phyloP scores from a whole-genome alignment of 1,140 invertebrate genomes.

The Achroia grisella region DNA sequence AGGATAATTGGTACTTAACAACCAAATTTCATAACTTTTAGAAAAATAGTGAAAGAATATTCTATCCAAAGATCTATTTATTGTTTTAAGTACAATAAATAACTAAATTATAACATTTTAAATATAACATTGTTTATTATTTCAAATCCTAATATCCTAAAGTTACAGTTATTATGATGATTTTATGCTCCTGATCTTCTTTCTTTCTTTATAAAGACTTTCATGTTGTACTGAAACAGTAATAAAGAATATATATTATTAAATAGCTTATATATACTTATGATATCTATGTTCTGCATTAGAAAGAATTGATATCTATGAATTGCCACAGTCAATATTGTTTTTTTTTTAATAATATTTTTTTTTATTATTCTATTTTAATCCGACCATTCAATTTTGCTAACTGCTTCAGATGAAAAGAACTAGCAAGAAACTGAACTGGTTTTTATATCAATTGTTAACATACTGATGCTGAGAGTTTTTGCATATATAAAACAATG shows the following conservation, averaged over 20 bases:
- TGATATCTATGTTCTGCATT: no score
- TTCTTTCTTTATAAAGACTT: constrained; percentile 78
- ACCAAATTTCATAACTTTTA: constrained; percentile 25
- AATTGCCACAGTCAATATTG: no score
- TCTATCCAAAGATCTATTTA: constrained; percentile 60
- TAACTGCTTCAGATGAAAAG: no score
- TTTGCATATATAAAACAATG: background rate
- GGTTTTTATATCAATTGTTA: background rate
- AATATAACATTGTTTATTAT: constrained; percentile 27
- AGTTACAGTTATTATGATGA: constrained; percentile 13
- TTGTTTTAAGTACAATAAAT: constrained; percentile 55
- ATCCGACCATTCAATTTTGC: no score
- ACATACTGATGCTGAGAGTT: background rate
- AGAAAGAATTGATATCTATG: no score
- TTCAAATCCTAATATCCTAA: constrained; percentile 1
- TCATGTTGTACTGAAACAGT: constrained; percentile 77
- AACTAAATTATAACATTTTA: constrained; percentile 54
- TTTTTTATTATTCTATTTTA: no score
- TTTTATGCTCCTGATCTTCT: constrained; percentile 77
- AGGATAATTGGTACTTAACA: constrained; percentile 29
- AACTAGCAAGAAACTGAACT: no score
- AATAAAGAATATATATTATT: constrained; percentile 11
- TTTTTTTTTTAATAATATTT: no score
- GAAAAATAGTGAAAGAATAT: constrained; percentile 30
- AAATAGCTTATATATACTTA: no score